These are phyloP conservation scores for Piprites chloris DNA, from an alignment of 2,113 vertebrate genomes.

Conservation along the genomic window DNA sequence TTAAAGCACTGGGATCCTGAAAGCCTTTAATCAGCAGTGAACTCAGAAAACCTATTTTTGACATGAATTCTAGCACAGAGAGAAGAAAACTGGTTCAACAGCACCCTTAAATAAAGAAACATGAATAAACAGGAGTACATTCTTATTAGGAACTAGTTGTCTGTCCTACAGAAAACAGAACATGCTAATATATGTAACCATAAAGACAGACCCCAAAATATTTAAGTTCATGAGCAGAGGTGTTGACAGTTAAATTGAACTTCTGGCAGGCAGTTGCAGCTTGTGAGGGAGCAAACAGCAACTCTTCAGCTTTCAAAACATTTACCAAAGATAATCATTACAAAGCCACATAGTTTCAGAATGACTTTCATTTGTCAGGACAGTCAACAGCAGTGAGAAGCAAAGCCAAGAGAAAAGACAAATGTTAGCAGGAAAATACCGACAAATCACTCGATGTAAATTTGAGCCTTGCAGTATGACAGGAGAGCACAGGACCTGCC, in stretches of 20 bases:
- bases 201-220: constrained; percentile 58
- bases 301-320: constrained; percentile 64
- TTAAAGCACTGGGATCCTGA: not conserved
- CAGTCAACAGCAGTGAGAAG: constrained; percentile 40
- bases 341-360: constrained; percentile 66
- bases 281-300: constrained; percentile 48
- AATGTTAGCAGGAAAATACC: constrained; percentile 37
- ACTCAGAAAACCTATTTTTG: constrained; percentile 17
- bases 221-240: constrained; percentile 58
- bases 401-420: constrained; percentile 62
- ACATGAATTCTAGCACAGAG: not conserved
- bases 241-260: constrained; percentile 76
- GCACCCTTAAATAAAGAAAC: constrained; percentile 37
- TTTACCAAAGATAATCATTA: constrained; percentile 68
- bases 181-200: constrained; percentile 52
- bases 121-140: constrained; percentile 64
- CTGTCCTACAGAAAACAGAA: constrained; percentile 62
- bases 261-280: constrained; percentile 61
- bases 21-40: not conserved
- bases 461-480: not conserved
- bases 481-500: not conserved
- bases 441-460: constrained; percentile 11
- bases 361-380: constrained; percentile 65
- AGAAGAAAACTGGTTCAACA: not conserved
- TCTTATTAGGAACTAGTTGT: constrained; percentile 47